phyloP scores from a whole-genome alignment of 2,888 invertebrate genomes.

The Zygothrica quintamaculata region DNA sequence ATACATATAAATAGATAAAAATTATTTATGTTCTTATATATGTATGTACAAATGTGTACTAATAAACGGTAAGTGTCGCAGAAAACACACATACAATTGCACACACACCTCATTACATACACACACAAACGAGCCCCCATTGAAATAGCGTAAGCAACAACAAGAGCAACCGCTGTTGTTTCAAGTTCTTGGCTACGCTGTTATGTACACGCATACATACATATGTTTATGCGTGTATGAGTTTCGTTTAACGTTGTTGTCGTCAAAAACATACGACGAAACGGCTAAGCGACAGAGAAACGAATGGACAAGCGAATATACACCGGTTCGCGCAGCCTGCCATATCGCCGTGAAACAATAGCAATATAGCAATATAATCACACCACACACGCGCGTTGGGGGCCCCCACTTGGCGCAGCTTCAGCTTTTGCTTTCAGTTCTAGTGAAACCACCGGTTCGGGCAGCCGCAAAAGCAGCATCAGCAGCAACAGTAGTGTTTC shows the following conservation, averaged over 20 bases:
- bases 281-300: slow-evolving; percentile 5
- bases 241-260: slow-evolving; percentile 9
- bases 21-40: slow-evolving; percentile 10
- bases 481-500: slow-evolving; percentile 32
- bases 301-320: not conserved
- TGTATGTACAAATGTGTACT: slow-evolving; percentile 4
- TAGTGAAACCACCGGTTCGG: slow-evolving; percentile 74
- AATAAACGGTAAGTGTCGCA: slow-evolving; percentile 26
- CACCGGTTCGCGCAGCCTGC: slow-evolving; percentile 15
- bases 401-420: slow-evolving; percentile 59
- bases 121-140: slow-evolving; percentile 66
- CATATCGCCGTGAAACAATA: slow-evolving; percentile 28
- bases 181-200: slow-evolving; percentile 52
- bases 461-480: slow-evolving; percentile 41
- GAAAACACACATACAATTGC: slow-evolving; percentile 30
- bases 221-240: not conserved
- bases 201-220: slow-evolving; percentile 11
- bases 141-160: slow-evolving; percentile 38
- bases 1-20: not conserved
- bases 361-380: slow-evolving; percentile 43
- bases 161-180: slow-evolving; percentile 43
- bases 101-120: slow-evolving; percentile 28
- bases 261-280: too few species aligned
- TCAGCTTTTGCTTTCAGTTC: slow-evolving; percentile 77
- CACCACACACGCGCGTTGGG: slow-evolving; percentile 44